Base-by-base conservation (phyloP, 1,140 invertebrate genomes). In the Brachionus rubens region DNA sequence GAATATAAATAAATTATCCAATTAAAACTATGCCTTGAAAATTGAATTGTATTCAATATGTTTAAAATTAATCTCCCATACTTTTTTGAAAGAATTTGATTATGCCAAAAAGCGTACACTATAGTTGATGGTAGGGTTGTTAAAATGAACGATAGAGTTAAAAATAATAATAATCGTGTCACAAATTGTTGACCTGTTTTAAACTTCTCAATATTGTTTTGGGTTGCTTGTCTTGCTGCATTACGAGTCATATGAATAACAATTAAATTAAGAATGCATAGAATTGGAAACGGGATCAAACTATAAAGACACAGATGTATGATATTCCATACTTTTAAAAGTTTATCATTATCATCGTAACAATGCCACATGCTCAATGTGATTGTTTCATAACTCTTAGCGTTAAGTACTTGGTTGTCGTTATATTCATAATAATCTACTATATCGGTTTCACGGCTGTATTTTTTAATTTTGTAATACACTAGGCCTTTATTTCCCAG, bases 1-100 rank as follows among this genome's bases (percentile, higher is more conserved):
- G 68, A 72, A 72, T 72, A 72, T 21, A 72, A 28, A 30, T 72
- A 72, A 50, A 72, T 72, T 50, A 72, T 72, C 68, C 68, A 72
- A 24, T 72, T 72, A 24, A 41, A 50, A 14, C 46, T 36, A 50
- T 72, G 68, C 10, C 68, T n/a, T 24, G 68, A 72, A 30, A 72
- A 72, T 50, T 72, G 68, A 28, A 72, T 33, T 50, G 68, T 72
- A 54, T 72, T 72, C 14, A 72, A 24, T n/a, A 72, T 12, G 30
- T 72, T 72, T 9, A 72, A 46, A 5, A 72, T 21, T 7, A 72
- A 30, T 72, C 68, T 16, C 1, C 68, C 68, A 21, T 30, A 72
- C 4, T 72, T 54, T 24, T 40, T 36, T 40, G 24, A 12, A 9
- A 72, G 26, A 16, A 72, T 72, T 36, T 50, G 6, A n/a, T 48